Base-by-base conservation (phyloP, 2,113 vertebrate genomes). In the Gambusia affinis region DNA sequence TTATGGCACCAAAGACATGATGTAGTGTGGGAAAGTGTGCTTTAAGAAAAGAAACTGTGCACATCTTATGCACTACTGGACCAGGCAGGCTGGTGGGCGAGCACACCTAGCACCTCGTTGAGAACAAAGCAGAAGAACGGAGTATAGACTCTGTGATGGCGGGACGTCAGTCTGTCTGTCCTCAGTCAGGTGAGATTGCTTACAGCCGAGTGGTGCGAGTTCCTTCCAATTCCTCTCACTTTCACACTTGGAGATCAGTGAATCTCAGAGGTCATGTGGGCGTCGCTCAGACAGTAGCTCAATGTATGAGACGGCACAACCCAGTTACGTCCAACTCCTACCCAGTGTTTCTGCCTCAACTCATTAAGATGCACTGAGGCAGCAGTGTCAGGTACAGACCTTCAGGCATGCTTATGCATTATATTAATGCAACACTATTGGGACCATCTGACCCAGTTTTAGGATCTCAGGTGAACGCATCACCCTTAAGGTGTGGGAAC, bases 401-500 rank as follows among this genome's bases (percentile, higher is more conserved):
- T 54, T 74, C 27, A 39, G 72, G 37, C 62, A 57, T 8, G 66
- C 72, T 73, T 60, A 75, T 65, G 70, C 33, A 62, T 64, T 2
- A 70, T 19, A 88, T 88, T 87, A 84, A 81, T 83, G 90, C 88
- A 87, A 79, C 69, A 68, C 42, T 42, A 64, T n/a, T 60, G 42
- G 19, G 8, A 47, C 24, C 27, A 86, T 73, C 68, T 89, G 88
- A 74, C 89, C 90, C 73, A 88, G 69, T 82, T 92, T 78, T 72
- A 54, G 47, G 17, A 78, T 73, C 83, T 76, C 35, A 1, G 54
- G 65, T 78, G 66, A 3, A 42, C 65, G 47, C 2, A 70, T 73
- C 75, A 47, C 70, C 72, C 63, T 66, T 35, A 72, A 82, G 72
- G 66, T 66, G 35, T 4, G 4, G 69, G 67, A 64, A 72, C 70